Evolutionary conservation across 1,140 invertebrate genomes (phyloP).

Genomic region (fruit fly (Drosophila melanogaster)): DNA sequence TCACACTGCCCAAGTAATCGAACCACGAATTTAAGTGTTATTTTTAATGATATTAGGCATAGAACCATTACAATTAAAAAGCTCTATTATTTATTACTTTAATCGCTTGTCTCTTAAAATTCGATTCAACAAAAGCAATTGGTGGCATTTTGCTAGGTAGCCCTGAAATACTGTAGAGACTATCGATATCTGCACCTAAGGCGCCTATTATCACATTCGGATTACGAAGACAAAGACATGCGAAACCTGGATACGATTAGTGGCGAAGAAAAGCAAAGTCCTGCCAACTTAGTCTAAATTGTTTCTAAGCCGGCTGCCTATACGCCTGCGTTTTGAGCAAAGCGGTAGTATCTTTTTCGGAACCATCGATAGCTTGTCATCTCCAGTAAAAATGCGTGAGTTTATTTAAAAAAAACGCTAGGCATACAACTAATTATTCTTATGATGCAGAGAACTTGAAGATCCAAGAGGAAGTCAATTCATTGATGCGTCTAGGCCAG

Average conservation of each 20-base stretch:
- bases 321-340: not conserved
- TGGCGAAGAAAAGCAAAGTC: not conserved
- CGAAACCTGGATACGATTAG: too few relatives aligned
- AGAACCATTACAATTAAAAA: not conserved
- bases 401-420: not conserved
- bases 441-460: constrained; percentile 47
- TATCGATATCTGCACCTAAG: not conserved
- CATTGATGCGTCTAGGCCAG: constrained; percentile 33
- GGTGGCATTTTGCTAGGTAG: not conserved
- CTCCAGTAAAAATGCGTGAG: constrained; percentile 26
- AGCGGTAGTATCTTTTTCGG: not conserved
- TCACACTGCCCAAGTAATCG: not conserved
- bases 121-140: too few relatives aligned
- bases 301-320: not conserved
- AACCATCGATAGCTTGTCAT: not conserved
- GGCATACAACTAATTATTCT: not conserved
- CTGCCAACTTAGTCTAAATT: not conserved
- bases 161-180: constrained; percentile 13
- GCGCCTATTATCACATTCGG: too few relatives aligned
- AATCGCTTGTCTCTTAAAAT: too few relatives aligned
- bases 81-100: not conserved
- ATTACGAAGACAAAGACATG: too few relatives aligned
- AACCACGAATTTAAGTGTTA: not conserved
- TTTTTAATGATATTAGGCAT: not conserved
- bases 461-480: constrained; percentile 43